Evolutionary conservation across 2,797 vertebrate species (phyloP), one percentile per base, ranked within the genome.

Genomic region (Psittacula echo): DNA sequence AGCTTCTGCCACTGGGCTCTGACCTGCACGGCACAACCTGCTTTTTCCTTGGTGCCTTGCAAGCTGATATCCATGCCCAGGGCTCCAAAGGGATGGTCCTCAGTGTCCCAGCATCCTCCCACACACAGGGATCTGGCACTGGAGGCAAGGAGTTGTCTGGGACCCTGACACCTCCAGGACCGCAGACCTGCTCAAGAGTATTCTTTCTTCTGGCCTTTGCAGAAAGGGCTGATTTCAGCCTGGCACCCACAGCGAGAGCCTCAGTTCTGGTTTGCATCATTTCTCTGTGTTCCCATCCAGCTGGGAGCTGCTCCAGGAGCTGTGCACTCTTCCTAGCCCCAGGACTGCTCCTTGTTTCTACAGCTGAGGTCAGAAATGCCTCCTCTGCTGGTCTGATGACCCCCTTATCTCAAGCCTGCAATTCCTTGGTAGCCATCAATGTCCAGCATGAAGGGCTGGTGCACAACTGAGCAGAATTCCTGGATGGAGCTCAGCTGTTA

Each of bases 351-450:
- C 62, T 66, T 39, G 18, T 45, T 58, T 4, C 65, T 9, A 12
- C 13, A 30, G 53, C 32, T 47, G 74, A 21, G 16, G 48, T 30
- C 78, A 73, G 30, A 41, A 71, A 53, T 0, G 1, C 32, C 39
- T 72, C 71, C 41, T 26, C 30, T 32, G 41, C 18, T 7, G 2
- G 41, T 34, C 27, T 48, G 23, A 47, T 23, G 66, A 11, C 20
- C 26, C 58, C 60, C 0, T 0, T 3, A 20, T 24, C 72, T 75
- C 78, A 72, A 0, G 17, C 24, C 45, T 42, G 47, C 39, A 17
- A 2, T 26, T 70, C 39, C 56, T 7, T 0, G 2, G 3, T 17
- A 48, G 19, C 48, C 2, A 0, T 7, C 1, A 1, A 18, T 44
- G 75, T 47, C 53, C 6, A 4, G 10, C 24, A 2, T 13, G 16